phyloP scores from a whole-genome alignment of 1,140 invertebrate species.

The Hetaerina americana region DNA sequence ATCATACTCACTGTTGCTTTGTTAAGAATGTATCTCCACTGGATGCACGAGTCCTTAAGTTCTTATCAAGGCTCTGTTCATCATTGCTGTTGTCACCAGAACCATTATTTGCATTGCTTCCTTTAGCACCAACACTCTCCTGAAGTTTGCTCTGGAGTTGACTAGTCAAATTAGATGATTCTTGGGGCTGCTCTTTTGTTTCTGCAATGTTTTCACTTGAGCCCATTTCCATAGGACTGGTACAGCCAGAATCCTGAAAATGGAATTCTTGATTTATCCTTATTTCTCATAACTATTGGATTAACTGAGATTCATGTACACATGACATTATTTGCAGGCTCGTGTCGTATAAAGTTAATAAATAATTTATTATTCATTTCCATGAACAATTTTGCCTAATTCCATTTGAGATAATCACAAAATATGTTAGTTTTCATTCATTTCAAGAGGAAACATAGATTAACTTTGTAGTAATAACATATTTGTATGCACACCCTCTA shows the following conservation, averaged over 20 bases:
- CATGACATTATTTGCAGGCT: too few species aligned
- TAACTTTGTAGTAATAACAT: too few species aligned
- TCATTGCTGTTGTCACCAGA: not conserved
- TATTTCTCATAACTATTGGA: too few species aligned
- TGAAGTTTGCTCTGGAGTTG: not conserved
- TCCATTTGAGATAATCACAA: too few species aligned
- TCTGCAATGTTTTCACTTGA: not conserved
- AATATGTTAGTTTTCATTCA: too few species aligned
- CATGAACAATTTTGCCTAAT: too few species aligned
- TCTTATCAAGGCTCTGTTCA: slow-evolving; percentile 3
- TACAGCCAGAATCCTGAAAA: not conserved
- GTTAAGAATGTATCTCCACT: slow-evolving; percentile 19
- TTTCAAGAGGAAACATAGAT: too few species aligned
- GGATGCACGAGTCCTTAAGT: slow-evolving; percentile 14
- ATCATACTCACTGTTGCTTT: slow-evolving; percentile 14
- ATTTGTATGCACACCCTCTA: too few species aligned
- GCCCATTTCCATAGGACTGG: not conserved
- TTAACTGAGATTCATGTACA: too few species aligned
- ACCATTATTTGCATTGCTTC: not conserved
- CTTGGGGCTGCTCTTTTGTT: too few species aligned
- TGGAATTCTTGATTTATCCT: too few species aligned
- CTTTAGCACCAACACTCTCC: not conserved
- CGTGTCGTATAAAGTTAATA: not conserved
- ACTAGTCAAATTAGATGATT: not conserved
- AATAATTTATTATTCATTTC: not conserved